Conservation (phyloP, 2,113 vertebrate species). For the Pantherophis guttatus region DNA sequence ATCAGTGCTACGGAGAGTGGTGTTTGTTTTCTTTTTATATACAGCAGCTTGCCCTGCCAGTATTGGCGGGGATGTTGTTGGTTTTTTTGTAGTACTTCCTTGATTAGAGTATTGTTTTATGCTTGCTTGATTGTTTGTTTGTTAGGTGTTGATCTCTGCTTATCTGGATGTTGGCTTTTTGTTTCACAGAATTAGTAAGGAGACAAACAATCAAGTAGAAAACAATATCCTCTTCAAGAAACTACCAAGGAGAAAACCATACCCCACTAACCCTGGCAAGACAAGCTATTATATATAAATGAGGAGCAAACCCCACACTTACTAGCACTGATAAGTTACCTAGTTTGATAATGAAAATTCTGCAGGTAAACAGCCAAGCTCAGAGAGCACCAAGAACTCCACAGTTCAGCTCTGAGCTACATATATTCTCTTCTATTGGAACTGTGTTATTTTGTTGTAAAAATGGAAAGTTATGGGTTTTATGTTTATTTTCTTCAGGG, state of each 20-base stretch:
- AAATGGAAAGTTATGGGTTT: not conserved
- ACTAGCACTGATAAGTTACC: not conserved
- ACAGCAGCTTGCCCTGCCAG: not conserved
- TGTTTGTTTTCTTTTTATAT: not conserved
- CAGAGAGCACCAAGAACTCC: not conserved
- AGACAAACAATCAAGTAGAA: not conserved
- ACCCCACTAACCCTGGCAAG: not conserved
- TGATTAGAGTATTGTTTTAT: not conserved
- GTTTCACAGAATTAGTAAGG: not conserved
- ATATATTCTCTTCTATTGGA: not conserved
- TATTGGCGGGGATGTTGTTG: not conserved
- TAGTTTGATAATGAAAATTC: not conserved
- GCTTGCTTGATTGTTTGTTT: not conserved
- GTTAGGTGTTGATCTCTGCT: not conserved
- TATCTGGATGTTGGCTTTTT: not conserved
- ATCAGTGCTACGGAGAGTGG: not conserved
- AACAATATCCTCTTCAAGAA: not conserved
- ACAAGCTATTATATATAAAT: not conserved
- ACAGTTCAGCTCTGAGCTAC: not conserved
- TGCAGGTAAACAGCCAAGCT: not conserved
- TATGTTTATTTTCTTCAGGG: slow-evolving; percentile 21
- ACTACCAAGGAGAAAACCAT: not conserved
- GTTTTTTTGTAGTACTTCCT: not conserved
- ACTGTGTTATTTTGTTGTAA: not conserved
- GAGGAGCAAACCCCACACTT: not conserved